Evolutionary conservation across 2,113 vertebrate species (phyloP).

Genomic region (Mastomys natalensis): DNA sequence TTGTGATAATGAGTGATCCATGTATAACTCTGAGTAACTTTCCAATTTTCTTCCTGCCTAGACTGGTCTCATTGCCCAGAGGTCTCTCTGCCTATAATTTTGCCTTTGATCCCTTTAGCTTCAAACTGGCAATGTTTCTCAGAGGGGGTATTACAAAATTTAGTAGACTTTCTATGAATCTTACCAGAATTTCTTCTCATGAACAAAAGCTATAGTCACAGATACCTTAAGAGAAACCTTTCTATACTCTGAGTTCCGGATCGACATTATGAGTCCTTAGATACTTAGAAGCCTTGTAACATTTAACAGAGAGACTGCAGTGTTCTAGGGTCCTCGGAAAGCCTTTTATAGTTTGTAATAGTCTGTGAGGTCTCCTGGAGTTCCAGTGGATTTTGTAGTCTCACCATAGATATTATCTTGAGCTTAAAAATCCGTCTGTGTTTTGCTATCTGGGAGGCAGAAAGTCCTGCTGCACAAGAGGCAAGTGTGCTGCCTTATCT

Average conservation of each 20-base stretch:
- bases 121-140: slow-evolving; percentile 30
- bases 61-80: background rate
- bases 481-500: background rate
- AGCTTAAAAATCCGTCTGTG: background rate
- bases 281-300: background rate
- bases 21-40: background rate
- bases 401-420: slow-evolving; percentile 18
- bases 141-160: background rate
- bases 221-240: background rate
- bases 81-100: background rate
- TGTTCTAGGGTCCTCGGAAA: background rate
- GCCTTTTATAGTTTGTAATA: background rate
- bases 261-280: background rate
- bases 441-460: background rate
- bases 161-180: background rate
- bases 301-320: background rate
- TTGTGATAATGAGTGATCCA: slow-evolving; percentile 16
- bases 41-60: background rate
- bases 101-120: background rate
- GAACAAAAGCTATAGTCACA: background rate
- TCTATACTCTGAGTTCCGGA: background rate
- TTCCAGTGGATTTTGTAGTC: background rate
- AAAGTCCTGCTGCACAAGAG: background rate
- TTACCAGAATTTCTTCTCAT: background rate
- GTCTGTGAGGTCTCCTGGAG: background rate